Conservation (phyloP, 2,888 invertebrate genomes). For the Acanthosoma haemorrhoidale region DNA sequence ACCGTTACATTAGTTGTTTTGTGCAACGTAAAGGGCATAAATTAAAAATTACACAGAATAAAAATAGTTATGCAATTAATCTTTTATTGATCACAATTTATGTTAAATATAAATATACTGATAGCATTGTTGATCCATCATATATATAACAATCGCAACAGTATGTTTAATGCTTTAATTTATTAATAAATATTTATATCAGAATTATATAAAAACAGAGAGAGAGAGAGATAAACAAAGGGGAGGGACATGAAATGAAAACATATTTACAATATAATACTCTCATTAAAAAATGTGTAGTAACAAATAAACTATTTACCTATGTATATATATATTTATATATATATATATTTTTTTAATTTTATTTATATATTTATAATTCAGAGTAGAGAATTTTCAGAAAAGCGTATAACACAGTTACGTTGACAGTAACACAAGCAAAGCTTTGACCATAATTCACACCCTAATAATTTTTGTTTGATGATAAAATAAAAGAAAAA, state of each 20-base stretch:
- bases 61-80: slow-evolving; percentile 38
- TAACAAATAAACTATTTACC: slow-evolving; percentile 33
- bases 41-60: background rate
- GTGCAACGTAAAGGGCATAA: too few species aligned
- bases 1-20: too few species aligned
- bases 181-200: slow-evolving; percentile 37
- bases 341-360: slow-evolving; percentile 1
- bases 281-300: slow-evolving; percentile 31
- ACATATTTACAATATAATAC: slow-evolving; percentile 39
- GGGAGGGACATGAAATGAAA: slow-evolving; percentile 17
- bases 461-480: slow-evolving; percentile 24
- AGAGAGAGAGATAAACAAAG: slow-evolving; percentile 21
- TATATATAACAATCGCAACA: slow-evolving; percentile 32
- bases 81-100: slow-evolving; percentile 41
- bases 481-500: slow-evolving; percentile 21
- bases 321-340: slow-evolving; percentile 34
- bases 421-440: slow-evolving; percentile 30
- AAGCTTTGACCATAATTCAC: slow-evolving; percentile 26
- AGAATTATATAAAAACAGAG: slow-evolving; percentile 37
- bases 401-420: slow-evolving; percentile 27
- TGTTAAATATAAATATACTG: slow-evolving; percentile 37
- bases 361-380: slow-evolving; percentile 26
- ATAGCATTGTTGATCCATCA: slow-evolving; percentile 34
- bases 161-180: slow-evolving; percentile 34
- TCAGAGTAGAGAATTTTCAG: slow-evolving; percentile 29